A percentile compares a stretch with the other conserved stretches of the same genome.
These are phyloP conservation scores for Maniola jurtina DNA, from an alignment of 1,140 invertebrate genomes.

Conservation along the genomic window DNA sequence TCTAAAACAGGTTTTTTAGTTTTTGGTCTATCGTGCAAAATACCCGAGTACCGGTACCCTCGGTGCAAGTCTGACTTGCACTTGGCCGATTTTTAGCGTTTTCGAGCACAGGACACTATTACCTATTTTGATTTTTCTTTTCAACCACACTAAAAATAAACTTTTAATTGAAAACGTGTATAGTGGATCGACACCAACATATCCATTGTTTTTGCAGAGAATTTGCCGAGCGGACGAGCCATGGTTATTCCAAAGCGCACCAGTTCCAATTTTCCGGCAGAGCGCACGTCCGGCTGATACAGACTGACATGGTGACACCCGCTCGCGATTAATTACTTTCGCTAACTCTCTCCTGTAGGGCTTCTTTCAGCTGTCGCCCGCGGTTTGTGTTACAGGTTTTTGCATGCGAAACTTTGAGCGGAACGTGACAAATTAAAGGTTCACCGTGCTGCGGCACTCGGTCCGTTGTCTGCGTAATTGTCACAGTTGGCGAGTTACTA, in stretches of 20 bases:
- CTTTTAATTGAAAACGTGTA: not conserved
- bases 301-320: constrained; percentile 62
- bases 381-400: constrained; percentile 61
- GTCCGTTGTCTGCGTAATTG: constrained; percentile 39
- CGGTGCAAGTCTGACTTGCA: no score
- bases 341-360: constrained; percentile 59
- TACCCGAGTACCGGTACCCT: no score
- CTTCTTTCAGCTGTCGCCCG: constrained; percentile 58
- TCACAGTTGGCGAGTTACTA: constrained; percentile 29
- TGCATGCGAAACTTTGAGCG: constrained; percentile 55
- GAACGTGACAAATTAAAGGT: constrained; percentile 47
- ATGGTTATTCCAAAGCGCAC: constrained; percentile 34
- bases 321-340: constrained; percentile 70
- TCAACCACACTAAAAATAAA: not conserved
- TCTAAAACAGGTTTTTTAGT: no score
- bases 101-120: no score
- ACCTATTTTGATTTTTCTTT: no score
- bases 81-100: no score
- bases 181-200: not conserved
- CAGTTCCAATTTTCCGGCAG: constrained; percentile 52
- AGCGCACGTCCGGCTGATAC: constrained; percentile 52
- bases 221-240: constrained; percentile 17
- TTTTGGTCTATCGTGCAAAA: no score
- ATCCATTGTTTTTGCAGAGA: not conserved
- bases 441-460: constrained; percentile 34